Evolutionary conservation across 1,140 invertebrate genomes (phyloP).

Genomic region (Diachasmimorpha longicaudata): DNA sequence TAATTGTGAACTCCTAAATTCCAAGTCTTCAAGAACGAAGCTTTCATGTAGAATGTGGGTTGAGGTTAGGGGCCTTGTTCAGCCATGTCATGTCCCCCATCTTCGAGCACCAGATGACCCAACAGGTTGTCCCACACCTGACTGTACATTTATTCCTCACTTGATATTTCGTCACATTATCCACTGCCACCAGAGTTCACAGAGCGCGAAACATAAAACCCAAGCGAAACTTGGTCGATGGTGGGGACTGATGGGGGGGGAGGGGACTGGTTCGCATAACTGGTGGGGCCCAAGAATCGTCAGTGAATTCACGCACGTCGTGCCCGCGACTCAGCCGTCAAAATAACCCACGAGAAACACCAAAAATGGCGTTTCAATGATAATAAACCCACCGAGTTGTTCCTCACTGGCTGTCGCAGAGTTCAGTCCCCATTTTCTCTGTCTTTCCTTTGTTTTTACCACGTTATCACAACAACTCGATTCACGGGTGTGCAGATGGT

Average conservation of each 20-base stretch:
- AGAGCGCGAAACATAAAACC: not conserved
- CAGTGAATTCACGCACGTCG: conserved; percentile 32
- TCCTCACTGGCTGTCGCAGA: conserved; percentile 1
- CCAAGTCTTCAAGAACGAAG: too few relatives aligned
- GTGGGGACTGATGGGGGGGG: conserved; percentile 1
- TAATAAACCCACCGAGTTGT: conserved; percentile 20
- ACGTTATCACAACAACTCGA: not conserved
- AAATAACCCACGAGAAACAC: conserved; percentile 21
- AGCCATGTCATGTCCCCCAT: not conserved
- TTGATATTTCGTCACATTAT: not conserved
- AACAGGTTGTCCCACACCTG: conserved; percentile 25
- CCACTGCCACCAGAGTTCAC: not conserved
- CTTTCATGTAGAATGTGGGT: too few relatives aligned
- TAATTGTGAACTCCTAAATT: too few relatives aligned
- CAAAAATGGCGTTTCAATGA: conserved; percentile 51
- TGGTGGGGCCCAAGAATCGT: conserved; percentile 31
- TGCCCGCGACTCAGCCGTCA: conserved; percentile 33
- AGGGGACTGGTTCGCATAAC: conserved; percentile 28
- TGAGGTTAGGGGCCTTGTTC: too few relatives aligned
- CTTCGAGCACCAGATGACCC: conserved; percentile 3
- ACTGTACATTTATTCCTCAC: conserved; percentile 11
- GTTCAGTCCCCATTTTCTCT: not conserved
- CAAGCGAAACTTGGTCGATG: not conserved
- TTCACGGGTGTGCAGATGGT: not conserved
- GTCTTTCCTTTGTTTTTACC: not conserved